These are phyloP conservation scores for Tortricodes alternella DNA, from an alignment of 2,888 invertebrate genomes.

Conservation along the genomic window DNA sequence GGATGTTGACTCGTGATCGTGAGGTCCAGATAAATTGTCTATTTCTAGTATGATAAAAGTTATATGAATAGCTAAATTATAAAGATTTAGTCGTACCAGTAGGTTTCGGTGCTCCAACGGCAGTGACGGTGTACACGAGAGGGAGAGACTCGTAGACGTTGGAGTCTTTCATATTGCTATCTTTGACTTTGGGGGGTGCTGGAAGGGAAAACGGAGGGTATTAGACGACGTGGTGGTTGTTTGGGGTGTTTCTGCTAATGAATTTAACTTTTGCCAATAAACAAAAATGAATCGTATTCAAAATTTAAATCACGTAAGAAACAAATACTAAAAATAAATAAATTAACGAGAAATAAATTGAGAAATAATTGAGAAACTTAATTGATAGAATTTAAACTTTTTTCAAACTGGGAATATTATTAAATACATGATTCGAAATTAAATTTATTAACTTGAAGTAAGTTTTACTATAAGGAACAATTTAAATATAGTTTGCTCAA, in stretches of 20 bases:
- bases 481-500: neutral
- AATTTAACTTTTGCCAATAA: neutral
- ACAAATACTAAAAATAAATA: no score
- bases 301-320: no score
- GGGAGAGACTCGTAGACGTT: conserved; percentile 91
- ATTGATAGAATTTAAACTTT: neutral
- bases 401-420: no score
- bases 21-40: no score
- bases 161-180: conserved; percentile 88
- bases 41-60: no score
- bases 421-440: no score
- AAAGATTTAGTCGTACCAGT: conserved; percentile 8
- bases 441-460: no score
- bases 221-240: conserved; percentile 26
- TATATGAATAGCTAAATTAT: no score
- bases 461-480: no score
- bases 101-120: conserved; percentile 89
- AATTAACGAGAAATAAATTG: neutral
- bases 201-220: conserved; percentile 39
- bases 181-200: conserved; percentile 88
- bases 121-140: conserved; percentile 89
- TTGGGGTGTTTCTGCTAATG: neutral
- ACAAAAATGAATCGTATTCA: no score
- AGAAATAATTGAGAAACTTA: neutral
- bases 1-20: no score